phyloP scores from a whole-genome alignment of 2,113 vertebrate species.

The Elachura formosa region DNA sequence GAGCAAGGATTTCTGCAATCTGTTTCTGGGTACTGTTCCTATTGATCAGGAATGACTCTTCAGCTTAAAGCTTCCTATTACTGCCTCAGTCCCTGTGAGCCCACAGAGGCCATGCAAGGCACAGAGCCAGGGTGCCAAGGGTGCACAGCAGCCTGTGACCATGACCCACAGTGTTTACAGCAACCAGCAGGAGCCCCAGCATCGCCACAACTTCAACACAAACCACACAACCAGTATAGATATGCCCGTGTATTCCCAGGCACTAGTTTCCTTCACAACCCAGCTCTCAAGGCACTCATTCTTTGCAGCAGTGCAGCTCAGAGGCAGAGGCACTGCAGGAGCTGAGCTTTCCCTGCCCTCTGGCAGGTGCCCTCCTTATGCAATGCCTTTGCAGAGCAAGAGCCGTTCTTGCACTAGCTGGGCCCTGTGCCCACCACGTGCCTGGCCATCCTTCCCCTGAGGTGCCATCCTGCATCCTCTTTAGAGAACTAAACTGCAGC shows the following conservation, averaged over 20 bases:
- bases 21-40: background rate
- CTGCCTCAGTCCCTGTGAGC: background rate
- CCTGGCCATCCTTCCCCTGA: background rate
- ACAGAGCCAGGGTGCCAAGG: background rate
- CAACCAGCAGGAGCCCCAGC: background rate
- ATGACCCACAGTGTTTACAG: rapidly evolving
- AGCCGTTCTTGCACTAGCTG: rapidly evolving
- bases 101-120: background rate
- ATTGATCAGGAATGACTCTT: background rate
- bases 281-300: rapidly evolving
- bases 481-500: background rate
- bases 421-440: background rate
- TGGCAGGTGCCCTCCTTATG: background rate
- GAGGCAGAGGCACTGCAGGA: background rate
- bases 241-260: rapidly evolving
- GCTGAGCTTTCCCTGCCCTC: background rate
- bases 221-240: background rate
- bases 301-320: background rate
- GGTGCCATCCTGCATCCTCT: background rate
- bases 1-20: background rate
- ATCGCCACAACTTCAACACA: background rate
- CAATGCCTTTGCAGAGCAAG: background rate
- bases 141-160: background rate
- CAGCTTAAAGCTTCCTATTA: background rate
- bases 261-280: background rate